Conservation (phyloP, 2,888 invertebrate species). For the Portevinia maculata region DNA sequence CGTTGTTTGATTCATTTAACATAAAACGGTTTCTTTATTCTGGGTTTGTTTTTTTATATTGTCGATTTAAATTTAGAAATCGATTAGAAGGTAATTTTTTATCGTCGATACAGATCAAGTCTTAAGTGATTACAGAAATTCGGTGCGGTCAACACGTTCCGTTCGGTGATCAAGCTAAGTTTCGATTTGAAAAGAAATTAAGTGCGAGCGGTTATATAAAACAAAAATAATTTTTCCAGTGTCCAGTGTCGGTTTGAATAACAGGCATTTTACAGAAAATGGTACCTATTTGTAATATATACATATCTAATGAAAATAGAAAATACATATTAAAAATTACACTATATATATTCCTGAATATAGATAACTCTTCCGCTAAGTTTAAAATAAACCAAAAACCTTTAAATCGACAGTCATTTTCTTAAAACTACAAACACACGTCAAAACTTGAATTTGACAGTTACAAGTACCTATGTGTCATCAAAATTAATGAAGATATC, state of each 20-base stretch:
- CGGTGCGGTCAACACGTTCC: conserved; percentile 78
- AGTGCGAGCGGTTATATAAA: conserved; percentile 46
- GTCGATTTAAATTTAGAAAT: conserved; percentile 70
- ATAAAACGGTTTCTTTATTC: conserved; percentile 40
- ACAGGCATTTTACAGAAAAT: conserved; percentile 42
- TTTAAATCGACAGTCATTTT: neutral
- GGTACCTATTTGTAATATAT: conserved; percentile 39
- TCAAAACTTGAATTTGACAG: too few relatives aligned
- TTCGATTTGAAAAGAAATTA: conserved; percentile 32
- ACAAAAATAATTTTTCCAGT: conserved; percentile 14
- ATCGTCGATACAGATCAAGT: conserved; percentile 78
- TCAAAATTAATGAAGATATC: conserved; percentile 19
- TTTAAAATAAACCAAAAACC: neutral
- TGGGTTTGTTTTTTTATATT: conserved; percentile 46
- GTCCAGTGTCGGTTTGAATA: conserved; percentile 39
- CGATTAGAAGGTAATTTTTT: conserved; percentile 80
- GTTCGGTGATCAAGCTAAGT: conserved; percentile 62
- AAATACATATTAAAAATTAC: neutral
- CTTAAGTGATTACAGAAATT: conserved; percentile 79
- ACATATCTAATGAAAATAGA: neutral
- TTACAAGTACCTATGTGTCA: neutral
- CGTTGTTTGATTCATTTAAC: conserved; percentile 67
- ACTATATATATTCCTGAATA: conserved; percentile 26
- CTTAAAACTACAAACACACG: conserved; percentile 7
- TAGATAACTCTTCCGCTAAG: neutral